These are phyloP conservation scores for Caranx melampygus DNA, from an alignment of 2,113 vertebrate species.

Conservation along the genomic window DNA sequence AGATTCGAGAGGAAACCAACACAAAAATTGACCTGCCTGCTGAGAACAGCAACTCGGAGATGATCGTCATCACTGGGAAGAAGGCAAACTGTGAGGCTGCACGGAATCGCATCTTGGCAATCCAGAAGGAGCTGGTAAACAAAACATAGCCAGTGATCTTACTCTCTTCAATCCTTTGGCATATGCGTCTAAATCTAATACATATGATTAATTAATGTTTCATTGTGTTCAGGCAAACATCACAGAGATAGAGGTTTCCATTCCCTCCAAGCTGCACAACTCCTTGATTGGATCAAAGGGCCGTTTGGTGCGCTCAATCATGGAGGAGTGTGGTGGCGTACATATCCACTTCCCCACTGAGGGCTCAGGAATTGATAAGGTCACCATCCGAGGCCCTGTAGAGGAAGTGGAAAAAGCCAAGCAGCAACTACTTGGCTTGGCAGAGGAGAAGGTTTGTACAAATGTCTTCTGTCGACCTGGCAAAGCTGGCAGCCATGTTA, in stretches of 20 bases:
- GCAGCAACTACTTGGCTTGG: constrained; percentile 95
- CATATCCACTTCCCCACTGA: constrained; percentile 99
- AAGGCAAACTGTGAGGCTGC: constrained; percentile 96
- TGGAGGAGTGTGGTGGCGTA: constrained; percentile 98
- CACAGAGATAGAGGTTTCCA: constrained; percentile 94
- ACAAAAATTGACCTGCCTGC: constrained; percentile 98
- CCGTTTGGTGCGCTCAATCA: constrained; percentile 97
- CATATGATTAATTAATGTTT: neutral
- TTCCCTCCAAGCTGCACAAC: constrained; percentile 97
- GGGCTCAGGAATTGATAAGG: constrained; percentile 95
- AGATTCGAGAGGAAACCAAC: constrained; percentile 99
- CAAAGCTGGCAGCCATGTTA: constrained; percentile 8
- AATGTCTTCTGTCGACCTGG: neutral
- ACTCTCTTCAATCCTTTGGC: neutral
- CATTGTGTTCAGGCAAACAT: constrained; percentile 90
- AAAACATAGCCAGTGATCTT: too few relatives aligned
- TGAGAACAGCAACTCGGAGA: constrained; percentile 98
- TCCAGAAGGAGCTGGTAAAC: constrained; percentile 96
- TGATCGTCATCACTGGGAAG: constrained; percentile 98
- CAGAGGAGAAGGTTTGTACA: constrained; percentile 94
- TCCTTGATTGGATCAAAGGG: constrained; percentile 98
- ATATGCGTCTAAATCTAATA: neutral
- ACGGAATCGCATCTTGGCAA: constrained; percentile 91
- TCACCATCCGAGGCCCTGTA: constrained; percentile 94
- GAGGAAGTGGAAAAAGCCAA: constrained; percentile 97